Conservation (phyloP, 2,888 invertebrate species). For the Noctua janthina region DNA sequence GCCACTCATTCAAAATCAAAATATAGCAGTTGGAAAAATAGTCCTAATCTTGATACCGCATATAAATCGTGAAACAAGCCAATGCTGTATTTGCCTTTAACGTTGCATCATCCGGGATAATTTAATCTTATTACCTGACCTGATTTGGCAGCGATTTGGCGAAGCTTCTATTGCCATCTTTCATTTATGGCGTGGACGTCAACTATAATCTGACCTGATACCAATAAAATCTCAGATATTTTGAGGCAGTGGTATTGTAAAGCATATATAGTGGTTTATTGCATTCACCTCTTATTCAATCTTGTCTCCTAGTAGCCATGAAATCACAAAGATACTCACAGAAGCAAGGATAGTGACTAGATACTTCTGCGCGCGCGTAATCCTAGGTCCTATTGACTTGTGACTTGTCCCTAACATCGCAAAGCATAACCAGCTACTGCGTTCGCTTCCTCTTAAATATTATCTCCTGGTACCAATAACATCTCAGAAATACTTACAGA, state of each 20-base stretch:
- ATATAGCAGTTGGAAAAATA: too few relatives aligned
- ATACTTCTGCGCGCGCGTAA: slow-evolving; percentile 96
- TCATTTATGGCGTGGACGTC: too few relatives aligned
- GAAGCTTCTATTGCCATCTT: too few relatives aligned
- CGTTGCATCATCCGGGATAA: too few relatives aligned
- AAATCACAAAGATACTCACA: slow-evolving; percentile 90
- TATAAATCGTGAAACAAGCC: too few relatives aligned
- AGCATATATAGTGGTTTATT: not conserved
- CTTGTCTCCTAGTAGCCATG: slow-evolving; percentile 1
- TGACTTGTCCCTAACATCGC: slow-evolving; percentile 92
- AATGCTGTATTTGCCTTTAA: too few relatives aligned
- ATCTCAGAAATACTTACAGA: slow-evolving; percentile 92
- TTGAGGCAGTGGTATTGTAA: not conserved
- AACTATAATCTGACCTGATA: too few relatives aligned
- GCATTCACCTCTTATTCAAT: not conserved
- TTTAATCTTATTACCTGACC: too few relatives aligned
- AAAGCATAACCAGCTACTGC: not conserved
- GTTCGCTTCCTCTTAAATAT: not conserved
- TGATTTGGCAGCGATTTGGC: too few relatives aligned
- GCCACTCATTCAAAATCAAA: too few relatives aligned
- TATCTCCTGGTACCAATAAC: not conserved
- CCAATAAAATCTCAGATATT: too few relatives aligned
- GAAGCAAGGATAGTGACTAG: slow-evolving; percentile 96
- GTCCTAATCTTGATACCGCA: too few relatives aligned
- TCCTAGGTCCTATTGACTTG: slow-evolving; percentile 95